Conservation (phyloP, 2,888 invertebrate genomes). For the Miltochrista miniata region DNA sequence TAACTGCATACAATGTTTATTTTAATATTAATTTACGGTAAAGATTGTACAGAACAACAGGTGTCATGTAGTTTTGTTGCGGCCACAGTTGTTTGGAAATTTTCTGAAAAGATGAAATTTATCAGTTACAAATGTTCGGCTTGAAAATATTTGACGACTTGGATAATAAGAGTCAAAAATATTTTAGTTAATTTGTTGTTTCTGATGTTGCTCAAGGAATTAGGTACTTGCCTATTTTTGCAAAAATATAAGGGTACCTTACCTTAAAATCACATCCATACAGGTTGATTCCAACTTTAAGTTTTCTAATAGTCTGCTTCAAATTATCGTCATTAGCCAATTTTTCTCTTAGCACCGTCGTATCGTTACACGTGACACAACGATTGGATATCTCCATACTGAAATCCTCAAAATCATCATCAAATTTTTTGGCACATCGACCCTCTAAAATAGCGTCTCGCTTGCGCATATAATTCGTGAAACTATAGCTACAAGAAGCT, state of each 20-base stretch:
- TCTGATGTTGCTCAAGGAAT: no score
- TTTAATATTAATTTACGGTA: slow-evolving; percentile 70
- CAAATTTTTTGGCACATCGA: slow-evolving; percentile 16
- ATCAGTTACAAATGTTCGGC: not conserved
- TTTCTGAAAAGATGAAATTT: slow-evolving; percentile 74
- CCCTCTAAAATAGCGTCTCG: slow-evolving; percentile 49
- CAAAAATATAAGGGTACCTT: not conserved
- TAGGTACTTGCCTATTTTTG: no score
- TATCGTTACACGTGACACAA: slow-evolving; percentile 68
- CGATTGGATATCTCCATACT: slow-evolving; percentile 32
- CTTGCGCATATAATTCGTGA: slow-evolving; percentile 64
- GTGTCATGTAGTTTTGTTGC: slow-evolving; percentile 65
- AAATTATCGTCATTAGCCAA: slow-evolving; percentile 52
- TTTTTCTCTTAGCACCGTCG: slow-evolving; percentile 55
- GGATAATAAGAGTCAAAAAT: no score
- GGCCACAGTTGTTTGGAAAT: slow-evolving; percentile 71
- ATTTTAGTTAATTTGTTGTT: no score
- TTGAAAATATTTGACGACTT: no score
- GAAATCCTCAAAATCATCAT: slow-evolving; percentile 9
- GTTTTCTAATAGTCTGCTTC: slow-evolving; percentile 61
- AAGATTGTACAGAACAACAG: slow-evolving; percentile 63
- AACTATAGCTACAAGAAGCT: slow-evolving; percentile 52
- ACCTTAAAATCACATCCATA: slow-evolving; percentile 80
- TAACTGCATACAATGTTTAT: slow-evolving; percentile 30
- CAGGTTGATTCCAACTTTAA: slow-evolving; percentile 72